Conservation (phyloP, 2,888 invertebrate species). For the Dicyrtoma fusca region DNA sequence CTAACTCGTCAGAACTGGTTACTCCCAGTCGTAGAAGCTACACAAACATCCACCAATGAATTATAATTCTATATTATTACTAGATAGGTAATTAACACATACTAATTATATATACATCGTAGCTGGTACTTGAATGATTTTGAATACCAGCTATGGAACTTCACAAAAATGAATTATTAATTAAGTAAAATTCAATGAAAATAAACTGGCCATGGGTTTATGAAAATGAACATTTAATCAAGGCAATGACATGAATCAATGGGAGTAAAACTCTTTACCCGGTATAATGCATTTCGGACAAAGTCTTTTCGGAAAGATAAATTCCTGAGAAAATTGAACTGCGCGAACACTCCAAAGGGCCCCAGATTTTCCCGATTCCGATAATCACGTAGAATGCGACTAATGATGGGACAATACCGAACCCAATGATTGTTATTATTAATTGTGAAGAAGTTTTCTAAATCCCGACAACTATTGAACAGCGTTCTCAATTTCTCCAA, state of each 20-base stretch:
- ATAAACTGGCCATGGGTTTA: background rate
- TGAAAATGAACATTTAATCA: background rate
- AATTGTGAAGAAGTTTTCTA: constrained; percentile 26
- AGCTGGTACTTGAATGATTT: no score
- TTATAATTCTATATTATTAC: no score
- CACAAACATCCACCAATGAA: no score
- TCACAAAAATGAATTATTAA: no score
- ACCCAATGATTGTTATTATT: constrained; percentile 6
- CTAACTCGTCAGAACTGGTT: constrained; percentile 13
- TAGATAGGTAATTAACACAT: no score
- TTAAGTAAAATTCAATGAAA: background rate
- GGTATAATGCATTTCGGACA: constrained; percentile 9
- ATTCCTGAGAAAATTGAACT: constrained; percentile 8
- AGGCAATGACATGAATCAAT: no score
- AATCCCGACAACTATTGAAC: constrained; percentile 24
- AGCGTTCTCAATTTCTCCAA: constrained; percentile 22
- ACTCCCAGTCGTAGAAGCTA: constrained; percentile 18
- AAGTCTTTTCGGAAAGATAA: constrained; percentile 30
- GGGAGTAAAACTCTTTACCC: constrained; percentile 9
- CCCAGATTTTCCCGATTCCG: background rate
- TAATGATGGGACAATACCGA: constrained; percentile 24
- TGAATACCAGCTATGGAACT: no score
- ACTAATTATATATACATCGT: no score
- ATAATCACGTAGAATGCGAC: constrained; percentile 19
- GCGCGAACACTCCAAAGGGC: background rate